Percentiles rank a stretch among this genome's conserved stretches.
Evolutionary conservation across 2,888 invertebrate genomes (phyloP).

Genomic region (Boloria euphrosyne): DNA sequence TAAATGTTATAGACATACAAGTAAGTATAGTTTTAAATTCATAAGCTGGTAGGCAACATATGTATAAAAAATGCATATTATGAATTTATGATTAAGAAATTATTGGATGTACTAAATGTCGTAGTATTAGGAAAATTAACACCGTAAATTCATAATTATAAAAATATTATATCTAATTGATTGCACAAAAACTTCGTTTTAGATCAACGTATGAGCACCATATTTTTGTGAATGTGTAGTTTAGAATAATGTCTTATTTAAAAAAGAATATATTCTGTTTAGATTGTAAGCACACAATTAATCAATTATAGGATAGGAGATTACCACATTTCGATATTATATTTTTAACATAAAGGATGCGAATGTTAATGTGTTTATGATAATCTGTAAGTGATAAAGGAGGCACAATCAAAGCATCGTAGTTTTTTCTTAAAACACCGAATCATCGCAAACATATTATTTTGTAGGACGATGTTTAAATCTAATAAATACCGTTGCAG

Average conservation of each 20-base stretch:
- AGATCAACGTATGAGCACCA: constrained; percentile 40
- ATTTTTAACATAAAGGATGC: constrained; percentile 53
- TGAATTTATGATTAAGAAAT: constrained; percentile 27
- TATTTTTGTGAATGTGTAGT: constrained; percentile 44
- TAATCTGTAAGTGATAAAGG: constrained; percentile 61
- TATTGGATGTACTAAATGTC: constrained; percentile 22
- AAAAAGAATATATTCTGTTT: constrained; percentile 32
- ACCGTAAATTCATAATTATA: constrained; percentile 39
- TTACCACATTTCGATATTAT: constrained; percentile 25
- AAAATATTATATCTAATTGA: constrained; percentile 36
- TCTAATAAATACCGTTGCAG: constrained; percentile 65
- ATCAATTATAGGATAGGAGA: constrained; percentile 25
- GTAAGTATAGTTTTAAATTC: constrained; percentile 18
- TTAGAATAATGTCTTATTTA: constrained; percentile 35
- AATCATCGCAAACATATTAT: constrained; percentile 17
- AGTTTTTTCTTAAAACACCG: constrained; percentile 29
- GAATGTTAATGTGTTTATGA: constrained; percentile 55
- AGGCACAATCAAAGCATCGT: constrained; percentile 67
- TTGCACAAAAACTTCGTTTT: constrained; percentile 38
- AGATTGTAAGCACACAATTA: constrained; percentile 29
- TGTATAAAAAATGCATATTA: constrained; percentile 21
- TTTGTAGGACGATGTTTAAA: constrained; percentile 39
- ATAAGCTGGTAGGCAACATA: constrained; percentile 17
- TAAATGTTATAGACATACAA: constrained; percentile 30
- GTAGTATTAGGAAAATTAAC: constrained; percentile 30